These are phyloP conservation scores for Pharmacophagus antenor DNA, from an alignment of 2,888 invertebrate species.

Conservation along the genomic window DNA sequence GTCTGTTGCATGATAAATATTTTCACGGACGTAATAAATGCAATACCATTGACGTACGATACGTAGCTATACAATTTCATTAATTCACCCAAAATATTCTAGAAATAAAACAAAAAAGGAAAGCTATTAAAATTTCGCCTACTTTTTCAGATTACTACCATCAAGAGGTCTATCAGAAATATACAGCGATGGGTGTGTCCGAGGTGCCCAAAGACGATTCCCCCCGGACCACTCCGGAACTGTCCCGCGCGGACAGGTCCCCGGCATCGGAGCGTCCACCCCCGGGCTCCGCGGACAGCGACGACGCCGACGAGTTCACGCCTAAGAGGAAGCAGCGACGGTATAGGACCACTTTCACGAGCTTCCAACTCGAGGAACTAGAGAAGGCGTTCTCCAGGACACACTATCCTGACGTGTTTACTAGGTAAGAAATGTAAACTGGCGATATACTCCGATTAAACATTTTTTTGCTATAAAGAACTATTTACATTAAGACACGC, in stretches of 20 bases:
- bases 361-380: slow-evolving; percentile 96
- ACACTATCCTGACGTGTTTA: slow-evolving; percentile 98
- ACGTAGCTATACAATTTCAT: too few relatives aligned
- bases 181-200: slow-evolving; percentile 65
- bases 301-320: slow-evolving; percentile 88
- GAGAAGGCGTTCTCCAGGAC: slow-evolving; percentile 98
- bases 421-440: slow-evolving; percentile 83
- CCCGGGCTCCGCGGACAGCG: slow-evolving; percentile 82
- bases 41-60: too few relatives aligned
- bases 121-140: background rate
- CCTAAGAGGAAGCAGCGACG: slow-evolving; percentile 94
- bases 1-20: too few relatives aligned
- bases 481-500: too few relatives aligned
- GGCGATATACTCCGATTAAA: background rate
- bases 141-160: slow-evolving; percentile 67
- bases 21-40: too few relatives aligned
- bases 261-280: slow-evolving; percentile 74
- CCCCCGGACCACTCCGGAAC: slow-evolving; percentile 70
- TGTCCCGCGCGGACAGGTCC: slow-evolving; percentile 63
- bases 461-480: too few relatives aligned
- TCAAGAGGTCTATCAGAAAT: slow-evolving; percentile 63
- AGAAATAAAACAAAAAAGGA: too few relatives aligned
- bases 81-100: too few relatives aligned
- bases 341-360: slow-evolving; percentile 96
- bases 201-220: slow-evolving; percentile 67